A percentile compares a stretch with the other conserved stretches of the same genome.
Conservation (phyloP, 2,113 vertebrate genomes). For the Pionites leucogaster region DNA sequence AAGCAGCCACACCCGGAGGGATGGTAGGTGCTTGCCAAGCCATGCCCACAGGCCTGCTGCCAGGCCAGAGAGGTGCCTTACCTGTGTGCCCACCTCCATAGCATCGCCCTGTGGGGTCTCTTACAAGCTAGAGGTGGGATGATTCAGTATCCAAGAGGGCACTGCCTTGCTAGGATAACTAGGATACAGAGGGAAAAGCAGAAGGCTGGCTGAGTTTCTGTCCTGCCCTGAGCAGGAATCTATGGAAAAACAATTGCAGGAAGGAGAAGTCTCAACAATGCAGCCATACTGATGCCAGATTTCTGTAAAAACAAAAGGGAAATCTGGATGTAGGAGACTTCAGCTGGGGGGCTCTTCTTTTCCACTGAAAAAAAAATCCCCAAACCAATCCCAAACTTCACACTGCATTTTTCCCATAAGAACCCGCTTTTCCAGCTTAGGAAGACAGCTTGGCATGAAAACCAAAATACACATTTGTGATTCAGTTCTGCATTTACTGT, state of each 20-base stretch:
- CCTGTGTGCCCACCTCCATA: not conserved
- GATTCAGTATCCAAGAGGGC: accelerated
- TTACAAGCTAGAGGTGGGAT: not conserved
- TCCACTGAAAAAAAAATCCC: not conserved
- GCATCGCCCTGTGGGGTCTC: not conserved
- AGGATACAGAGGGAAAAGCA: not conserved
- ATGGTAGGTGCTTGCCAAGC: not conserved
- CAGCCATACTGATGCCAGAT: not conserved
- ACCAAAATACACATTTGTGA: not conserved
- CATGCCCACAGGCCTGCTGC: accelerated
- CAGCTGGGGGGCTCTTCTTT: not conserved
- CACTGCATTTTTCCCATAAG: not conserved
- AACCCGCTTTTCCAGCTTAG: not conserved
- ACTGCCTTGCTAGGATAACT: not conserved
- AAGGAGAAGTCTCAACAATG: not conserved
- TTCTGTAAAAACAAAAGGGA: not conserved
- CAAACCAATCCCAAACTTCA: not conserved
- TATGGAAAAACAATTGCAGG: conserved; percentile 56
- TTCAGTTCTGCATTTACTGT: not conserved
- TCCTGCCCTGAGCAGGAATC: not conserved
- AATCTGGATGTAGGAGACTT: not conserved
- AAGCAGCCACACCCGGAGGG: not conserved
- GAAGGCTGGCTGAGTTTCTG: not conserved
- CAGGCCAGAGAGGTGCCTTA: not conserved
- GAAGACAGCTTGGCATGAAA: not conserved